Evolutionary conservation across 2,113 vertebrate species (phyloP).

Genomic region (Ciconia maguari): DNA sequence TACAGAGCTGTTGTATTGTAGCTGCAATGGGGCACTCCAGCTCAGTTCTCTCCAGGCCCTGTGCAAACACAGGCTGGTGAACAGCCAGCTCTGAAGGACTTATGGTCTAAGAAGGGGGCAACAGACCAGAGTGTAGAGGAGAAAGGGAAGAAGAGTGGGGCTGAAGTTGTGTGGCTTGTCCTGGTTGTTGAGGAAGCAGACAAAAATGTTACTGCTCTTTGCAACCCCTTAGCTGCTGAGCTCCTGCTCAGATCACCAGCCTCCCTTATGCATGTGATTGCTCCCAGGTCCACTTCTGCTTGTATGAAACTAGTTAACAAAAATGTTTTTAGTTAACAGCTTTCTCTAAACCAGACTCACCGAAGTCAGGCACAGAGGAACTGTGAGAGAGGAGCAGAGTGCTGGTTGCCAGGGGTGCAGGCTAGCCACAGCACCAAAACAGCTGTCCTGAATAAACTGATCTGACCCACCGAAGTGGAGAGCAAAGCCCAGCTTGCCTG

Average conservation of each 20-base stretch:
- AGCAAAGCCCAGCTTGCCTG: conserved; percentile 14
- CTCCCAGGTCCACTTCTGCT: not conserved
- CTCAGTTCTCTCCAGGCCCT: not conserved
- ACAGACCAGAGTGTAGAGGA: not conserved
- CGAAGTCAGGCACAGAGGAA: not conserved
- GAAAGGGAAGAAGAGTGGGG: not conserved
- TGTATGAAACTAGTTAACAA: not conserved
- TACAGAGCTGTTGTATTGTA: accelerated
- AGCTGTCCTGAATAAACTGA: not conserved
- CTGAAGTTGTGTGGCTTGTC: not conserved
- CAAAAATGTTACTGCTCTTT: not conserved
- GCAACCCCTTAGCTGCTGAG: not conserved
- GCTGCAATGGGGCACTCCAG: not conserved
- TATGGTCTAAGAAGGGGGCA: accelerated
- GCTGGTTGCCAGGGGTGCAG: not conserved
- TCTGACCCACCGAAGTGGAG: not conserved
- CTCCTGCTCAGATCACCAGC: not conserved
- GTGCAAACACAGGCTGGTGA: not conserved
- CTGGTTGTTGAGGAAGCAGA: not conserved
- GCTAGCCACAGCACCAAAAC: not conserved
- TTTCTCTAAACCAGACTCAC: not conserved
- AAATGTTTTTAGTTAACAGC: not conserved
- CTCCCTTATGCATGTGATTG: accelerated
- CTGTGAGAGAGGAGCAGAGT: not conserved
- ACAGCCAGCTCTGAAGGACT: not conserved